Base-by-base conservation (phyloP, 2,888 invertebrate species). In the Nephrotoma appendiculata region DNA sequence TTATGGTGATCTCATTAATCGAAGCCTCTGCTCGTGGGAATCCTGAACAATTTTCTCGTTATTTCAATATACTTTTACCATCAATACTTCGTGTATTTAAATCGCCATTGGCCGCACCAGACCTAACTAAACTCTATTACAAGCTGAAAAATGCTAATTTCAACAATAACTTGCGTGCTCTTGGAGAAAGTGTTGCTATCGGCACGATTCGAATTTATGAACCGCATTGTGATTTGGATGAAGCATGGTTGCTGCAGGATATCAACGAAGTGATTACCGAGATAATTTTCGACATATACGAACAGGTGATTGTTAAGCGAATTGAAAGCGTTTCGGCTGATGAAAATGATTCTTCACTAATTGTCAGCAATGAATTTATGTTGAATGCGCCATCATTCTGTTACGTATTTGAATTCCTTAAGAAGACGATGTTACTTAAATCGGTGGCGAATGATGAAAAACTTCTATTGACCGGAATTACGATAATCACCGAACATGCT, bases 371-470 rank as follows among this genome's bases (percentile, higher is more conserved):
- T 9, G 87, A 88, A 5, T 88, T 88, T 0, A 87, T 88, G 2
- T 87, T 91, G 89, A 88, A 90, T 0, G 95, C 95, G 0, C 95
- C 97, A 1, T 95, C 95, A 0, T 97, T 98, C 92, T 95, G 96
- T 89, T 98, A 96, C 90, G 93, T 94, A 11, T 98, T 97, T 91
- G 95, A 96, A 12, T 93, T 98, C 89, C 91, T 98, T 5, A 94
- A 94, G 89, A 92, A 93, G 87, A 94, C 95, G 88, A 89, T 94
- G 83, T 89, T 92, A 7, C 92, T 92, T 0, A 90, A 90, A 86
- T 89, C 90, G 43, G 92, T 92, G 41, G 92, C 92, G 87, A 92
- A 92, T 87, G 93, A 93, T 89, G 93, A 92, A 87, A 92, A 92
- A 45, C 92, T 94, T 88, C 92, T 95, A 87, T 91, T 94, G 87